A percentile compares a stretch with the other conserved stretches of the same genome.
Evolutionary conservation across 1,140 invertebrate species (phyloP).

Genomic region (Scaptodrosophila lebanonensis): DNA sequence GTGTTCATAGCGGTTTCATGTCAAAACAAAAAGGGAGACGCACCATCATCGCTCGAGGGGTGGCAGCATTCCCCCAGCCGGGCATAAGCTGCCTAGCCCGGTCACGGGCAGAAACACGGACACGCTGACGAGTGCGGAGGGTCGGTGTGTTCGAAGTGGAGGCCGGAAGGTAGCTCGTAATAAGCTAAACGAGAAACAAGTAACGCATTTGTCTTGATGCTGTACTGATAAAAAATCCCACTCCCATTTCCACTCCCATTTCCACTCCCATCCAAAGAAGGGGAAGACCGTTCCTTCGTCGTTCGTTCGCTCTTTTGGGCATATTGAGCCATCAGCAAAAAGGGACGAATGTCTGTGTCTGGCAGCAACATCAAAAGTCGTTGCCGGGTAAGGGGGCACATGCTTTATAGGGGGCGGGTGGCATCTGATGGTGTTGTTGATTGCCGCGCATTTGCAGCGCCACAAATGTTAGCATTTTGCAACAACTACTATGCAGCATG

Average conservation of each 20-base stretch:
- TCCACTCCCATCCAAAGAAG: slow-evolving; percentile 23
- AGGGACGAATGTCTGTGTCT: slow-evolving; percentile 4
- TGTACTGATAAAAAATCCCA: slow-evolving; percentile 64
- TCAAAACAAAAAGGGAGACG: slow-evolving; percentile 67
- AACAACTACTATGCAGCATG: slow-evolving; percentile 13
- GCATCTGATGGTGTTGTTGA: slow-evolving; percentile 72
- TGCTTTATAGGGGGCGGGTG: too few relatives aligned
- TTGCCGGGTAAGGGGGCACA: slow-evolving; percentile 47
- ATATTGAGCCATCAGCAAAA: slow-evolving; percentile 32
- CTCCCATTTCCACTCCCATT: neutral
- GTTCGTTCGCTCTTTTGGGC: too few relatives aligned
- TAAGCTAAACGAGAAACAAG: slow-evolving; percentile 73
- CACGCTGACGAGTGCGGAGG: slow-evolving; percentile 18
- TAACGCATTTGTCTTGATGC: slow-evolving; percentile 75
- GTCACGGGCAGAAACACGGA: slow-evolving; percentile 17
- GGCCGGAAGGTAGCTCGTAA: slow-evolving; percentile 66
- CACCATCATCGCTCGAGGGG: slow-evolving; percentile 17
- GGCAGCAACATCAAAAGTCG: slow-evolving; percentile 58
- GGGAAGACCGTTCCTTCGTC: too few relatives aligned
- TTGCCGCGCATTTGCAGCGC: slow-evolving; percentile 54
- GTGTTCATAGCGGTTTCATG: slow-evolving; percentile 76
- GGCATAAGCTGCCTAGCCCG: slow-evolving; percentile 7
- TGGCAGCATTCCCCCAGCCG: slow-evolving; percentile 9
- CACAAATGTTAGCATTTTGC: slow-evolving; percentile 65
- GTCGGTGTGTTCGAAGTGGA: too few relatives aligned